Percentiles rank a stretch among this genome's conserved stretches.
Conservation (phyloP, 2,888 invertebrate species). For the Falcaria lacertinaria region DNA sequence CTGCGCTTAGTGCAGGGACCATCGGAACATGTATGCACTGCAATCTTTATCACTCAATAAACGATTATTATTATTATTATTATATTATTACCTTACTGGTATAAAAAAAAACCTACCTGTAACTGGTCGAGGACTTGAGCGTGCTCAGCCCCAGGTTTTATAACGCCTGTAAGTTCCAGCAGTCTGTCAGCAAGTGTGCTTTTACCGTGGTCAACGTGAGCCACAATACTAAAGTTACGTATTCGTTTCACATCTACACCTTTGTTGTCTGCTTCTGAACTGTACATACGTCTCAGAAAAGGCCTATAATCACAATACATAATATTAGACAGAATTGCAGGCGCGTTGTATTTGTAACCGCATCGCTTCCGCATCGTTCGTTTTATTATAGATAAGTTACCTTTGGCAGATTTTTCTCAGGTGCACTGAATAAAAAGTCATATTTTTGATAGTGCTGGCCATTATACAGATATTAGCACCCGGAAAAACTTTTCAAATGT, state of each 20-base stretch:
- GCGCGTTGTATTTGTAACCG: too few species aligned
- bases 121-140: constrained; percentile 88
- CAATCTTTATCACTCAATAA: too few species aligned
- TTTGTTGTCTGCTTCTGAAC: constrained; percentile 31
- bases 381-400: too few species aligned
- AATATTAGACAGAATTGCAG: too few species aligned
- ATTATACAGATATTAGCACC: not conserved
- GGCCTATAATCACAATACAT: constrained; percentile 8
- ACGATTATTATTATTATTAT: too few species aligned
- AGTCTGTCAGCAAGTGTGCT: constrained; percentile 97
- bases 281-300: constrained; percentile 33
- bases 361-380: too few species aligned
- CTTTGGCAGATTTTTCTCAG: not conserved
- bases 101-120: constrained; percentile 73
- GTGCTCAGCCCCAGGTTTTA: constrained; percentile 82
- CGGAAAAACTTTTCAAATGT: not conserved
- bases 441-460: not conserved
- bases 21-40: too few species aligned
- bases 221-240: constrained; percentile 97
- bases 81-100: too few species aligned
- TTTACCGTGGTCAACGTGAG: constrained; percentile 99
- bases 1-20: too few species aligned
- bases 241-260: constrained; percentile 72
- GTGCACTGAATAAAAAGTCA: not conserved
- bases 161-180: constrained; percentile 94